Evolutionary conservation across 2,113 vertebrate species (phyloP).

Genomic region (Xiphias gladius): DNA sequence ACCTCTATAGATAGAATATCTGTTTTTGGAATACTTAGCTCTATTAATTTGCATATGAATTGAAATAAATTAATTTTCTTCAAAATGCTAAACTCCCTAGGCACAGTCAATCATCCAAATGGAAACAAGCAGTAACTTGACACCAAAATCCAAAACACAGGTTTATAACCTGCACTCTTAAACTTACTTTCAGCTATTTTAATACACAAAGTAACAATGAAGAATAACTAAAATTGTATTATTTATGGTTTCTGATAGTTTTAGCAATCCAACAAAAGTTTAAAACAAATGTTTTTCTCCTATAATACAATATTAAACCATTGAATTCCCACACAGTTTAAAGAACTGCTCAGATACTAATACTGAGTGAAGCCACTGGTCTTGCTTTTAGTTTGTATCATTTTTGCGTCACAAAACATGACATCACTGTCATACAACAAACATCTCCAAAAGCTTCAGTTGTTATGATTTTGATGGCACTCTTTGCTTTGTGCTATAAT

Average conservation of each 20-base stretch:
- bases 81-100: too few relatives aligned
- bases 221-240: too few relatives aligned
- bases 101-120: too few relatives aligned
- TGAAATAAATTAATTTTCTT: neutral
- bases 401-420: constrained; percentile 12
- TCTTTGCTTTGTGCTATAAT: neutral
- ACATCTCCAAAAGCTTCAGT: neutral
- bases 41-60: neutral
- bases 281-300: neutral
- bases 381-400: constrained; percentile 28
- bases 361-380: neutral
- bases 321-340: neutral
- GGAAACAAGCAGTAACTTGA: too few relatives aligned
- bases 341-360: neutral
- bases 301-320: too few relatives aligned
- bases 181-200: too few relatives aligned
- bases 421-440: constrained; percentile 14
- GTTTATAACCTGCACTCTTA: too few relatives aligned
- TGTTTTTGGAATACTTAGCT: neutral
- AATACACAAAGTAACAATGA: too few relatives aligned
- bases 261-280: neutral
- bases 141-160: too few relatives aligned
- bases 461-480: neutral
- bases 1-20: too few relatives aligned
- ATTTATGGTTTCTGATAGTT: too few relatives aligned